Base-by-base conservation (phyloP, 2,888 invertebrate species). In the Ariolimax columbianus region DNA sequence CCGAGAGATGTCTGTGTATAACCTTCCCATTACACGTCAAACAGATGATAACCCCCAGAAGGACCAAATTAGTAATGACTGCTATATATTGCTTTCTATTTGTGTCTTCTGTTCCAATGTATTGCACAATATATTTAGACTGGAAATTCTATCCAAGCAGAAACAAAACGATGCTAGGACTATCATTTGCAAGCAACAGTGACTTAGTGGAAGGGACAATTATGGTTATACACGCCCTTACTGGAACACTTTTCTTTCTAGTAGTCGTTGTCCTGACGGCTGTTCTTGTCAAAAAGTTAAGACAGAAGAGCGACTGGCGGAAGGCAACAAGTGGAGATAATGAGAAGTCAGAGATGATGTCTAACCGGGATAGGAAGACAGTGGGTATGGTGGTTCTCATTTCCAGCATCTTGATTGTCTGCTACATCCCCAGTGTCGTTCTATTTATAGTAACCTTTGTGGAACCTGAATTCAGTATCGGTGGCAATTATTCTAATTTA, bases 1-100 rank as follows among this genome's bases (percentile, higher is more conserved):
- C 75, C 0, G 82, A 82, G 40, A 73, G 75, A 43, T 82, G 73
- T 63, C 17, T 82, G 11, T 75, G 82, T 59, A 38, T 82, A 3
- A 40, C 43, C 6, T 63, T 82, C 63, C 82, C 82, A 0, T 40
- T 82, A 30, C 73, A 38, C 7, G 43, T 82, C 9, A 82, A 75
- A 30, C 55, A 40, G 33, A 73, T 82, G 40, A 63, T 82, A 14
- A 82, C 82, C 0, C 63, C 82, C 1, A 38, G 43, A 63, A 73
- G 63, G 40, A 59, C 82, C 17, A 36, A 23, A 1, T 0, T 55
- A 1, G 36, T 63, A n/a, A 73, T 82, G 30, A 30, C 26, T 33
- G 19, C 38, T 38, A 63, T 82, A 30, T 75, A 82, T 38, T 26
- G 3, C 1, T 9, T 63, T 14, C 30, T 40, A 14, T 26, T 75